Evolutionary conservation across 2,888 invertebrate species (phyloP).

Genomic region (Megastigmus dorsalis): DNA sequence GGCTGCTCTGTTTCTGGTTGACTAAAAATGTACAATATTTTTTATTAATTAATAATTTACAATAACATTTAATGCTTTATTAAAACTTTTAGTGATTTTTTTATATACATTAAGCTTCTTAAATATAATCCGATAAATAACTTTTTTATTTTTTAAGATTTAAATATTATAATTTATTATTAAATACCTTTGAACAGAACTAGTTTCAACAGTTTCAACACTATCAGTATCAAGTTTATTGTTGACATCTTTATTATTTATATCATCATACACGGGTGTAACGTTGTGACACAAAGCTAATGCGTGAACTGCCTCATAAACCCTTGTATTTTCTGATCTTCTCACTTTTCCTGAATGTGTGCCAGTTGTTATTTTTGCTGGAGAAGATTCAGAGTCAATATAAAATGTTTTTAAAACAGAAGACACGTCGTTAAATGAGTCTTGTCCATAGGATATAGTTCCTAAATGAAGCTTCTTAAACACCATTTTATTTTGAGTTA

Average conservation of each 20-base stretch:
- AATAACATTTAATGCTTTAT: background rate
- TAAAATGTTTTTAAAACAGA: conserved; percentile 67
- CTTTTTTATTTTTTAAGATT: too few relatives aligned
- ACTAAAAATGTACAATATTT: conserved; percentile 57
- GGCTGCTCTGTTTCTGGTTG: conserved; percentile 79
- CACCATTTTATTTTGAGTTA: conserved; percentile 99
- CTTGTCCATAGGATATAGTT: conserved; percentile 91
- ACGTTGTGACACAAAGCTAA: conserved; percentile 99
- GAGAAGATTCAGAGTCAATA: conserved; percentile 62
- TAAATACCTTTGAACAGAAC: conserved; percentile 71
- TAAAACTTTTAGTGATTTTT: background rate
- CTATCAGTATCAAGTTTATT: conserved; percentile 68
- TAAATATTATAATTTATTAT: background rate
- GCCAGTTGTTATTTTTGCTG: conserved; percentile 55
- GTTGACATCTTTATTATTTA: conserved; percentile 55
- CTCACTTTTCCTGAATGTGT: conserved; percentile 76
- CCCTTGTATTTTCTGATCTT: conserved; percentile 83
- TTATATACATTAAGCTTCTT: too few relatives aligned
- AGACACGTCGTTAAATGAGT: conserved; percentile 87
- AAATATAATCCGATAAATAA: too few relatives aligned
- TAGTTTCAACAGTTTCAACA: conserved; percentile 68
- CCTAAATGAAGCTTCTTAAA: conserved; percentile 97
- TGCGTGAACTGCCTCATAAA: conserved; percentile 93
- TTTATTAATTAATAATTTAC: background rate
- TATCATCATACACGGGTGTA: conserved; percentile 93